Evolutionary conservation across 2,113 vertebrate species (phyloP), one percentile per base, ranked within the genome.

Genomic region (Pelecanus crispus): DNA sequence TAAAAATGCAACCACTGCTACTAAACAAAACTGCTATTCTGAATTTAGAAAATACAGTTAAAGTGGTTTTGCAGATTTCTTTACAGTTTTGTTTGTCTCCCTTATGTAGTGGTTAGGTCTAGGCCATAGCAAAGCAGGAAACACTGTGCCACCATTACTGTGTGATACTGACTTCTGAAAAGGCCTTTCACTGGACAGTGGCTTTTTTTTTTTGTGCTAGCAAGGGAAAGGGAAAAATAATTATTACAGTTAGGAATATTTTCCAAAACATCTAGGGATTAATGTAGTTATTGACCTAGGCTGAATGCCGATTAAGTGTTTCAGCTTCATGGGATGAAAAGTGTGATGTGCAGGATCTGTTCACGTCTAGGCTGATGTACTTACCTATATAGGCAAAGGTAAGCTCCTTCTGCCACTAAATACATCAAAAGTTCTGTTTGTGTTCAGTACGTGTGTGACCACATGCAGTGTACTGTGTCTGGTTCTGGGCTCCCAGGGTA

Each of bases 311-410:
- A 59, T 70, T 42, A 44, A 36, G 24, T 49, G 25, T 80, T 74
- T 61, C 45, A 66, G 29, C 42, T 49, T 59, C 7, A 13, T 25
- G 38, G 36, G 22, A 55, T 66, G 45, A 32, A 45, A 38, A 47
- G 10, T 28, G 16, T 45, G 50, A 78, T 0, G 0, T 38, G 25
- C 34, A 66, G 49, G 63, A 77, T 31, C 16, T 72, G 34, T 44
- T 86, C 81, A 42, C 11, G 10, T 14, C 75, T 13, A 38, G 55
- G 50, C 13, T 61, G 77, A 42, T 14, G 19, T 17, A 10, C 42
- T 53, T 19, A 24, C 25, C 36, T 24, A 19, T 3, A 10, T 0
- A 2, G 18, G 32, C 26, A 32, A 49, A 59, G 0, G 13, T 15
- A 66, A 70, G 20, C 36, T 61, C n/a, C 0, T 0, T 9, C 49